phyloP scores from a whole-genome alignment of 2,888 invertebrate genomes.

The Listrodromus nycthemerus region DNA sequence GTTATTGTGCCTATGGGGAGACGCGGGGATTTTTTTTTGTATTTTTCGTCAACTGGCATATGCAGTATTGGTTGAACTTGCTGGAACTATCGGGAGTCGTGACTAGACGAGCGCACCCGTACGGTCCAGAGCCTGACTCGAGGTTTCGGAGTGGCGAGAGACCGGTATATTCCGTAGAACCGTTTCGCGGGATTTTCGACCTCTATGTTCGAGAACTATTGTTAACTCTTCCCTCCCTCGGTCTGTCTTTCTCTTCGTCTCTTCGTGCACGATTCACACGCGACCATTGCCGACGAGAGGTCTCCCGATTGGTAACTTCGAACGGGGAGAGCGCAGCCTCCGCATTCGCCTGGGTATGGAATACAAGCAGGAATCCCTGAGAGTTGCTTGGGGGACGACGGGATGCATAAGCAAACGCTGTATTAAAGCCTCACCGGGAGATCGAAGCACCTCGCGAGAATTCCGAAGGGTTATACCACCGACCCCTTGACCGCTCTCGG shows the following conservation, averaged over 20 bases:
- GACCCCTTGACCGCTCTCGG: conserved; percentile 48
- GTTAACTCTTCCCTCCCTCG: conserved; percentile 40
- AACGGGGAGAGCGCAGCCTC: conserved; percentile 3
- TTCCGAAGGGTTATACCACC: conserved; percentile 34
- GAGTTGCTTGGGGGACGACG: conserved; percentile 44
- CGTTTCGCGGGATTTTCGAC: conserved; percentile 35
- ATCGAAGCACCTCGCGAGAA: conserved; percentile 39
- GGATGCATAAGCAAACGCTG: conserved; percentile 63
- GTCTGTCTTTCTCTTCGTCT: conserved; percentile 52
- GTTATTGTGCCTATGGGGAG: conserved; percentile 5
- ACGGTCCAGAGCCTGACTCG: conserved; percentile 6
- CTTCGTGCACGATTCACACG: conserved; percentile 42
- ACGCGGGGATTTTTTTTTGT: conserved; percentile 5
- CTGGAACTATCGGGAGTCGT: conserved; percentile 50
- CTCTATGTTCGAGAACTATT: conserved; percentile 30
- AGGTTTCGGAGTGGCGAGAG: conserved; percentile 17
- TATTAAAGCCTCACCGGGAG: conserved; percentile 53
- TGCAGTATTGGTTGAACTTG: conserved; percentile 13
- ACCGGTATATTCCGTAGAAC: conserved; percentile 28
- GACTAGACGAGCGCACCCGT: conserved; percentile 41
- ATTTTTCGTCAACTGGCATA: background rate
- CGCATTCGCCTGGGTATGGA: conserved; percentile 28
- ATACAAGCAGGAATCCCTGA: conserved; percentile 55
- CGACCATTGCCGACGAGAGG: background rate
- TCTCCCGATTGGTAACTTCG: conserved; percentile 16